These are phyloP conservation scores for Sander vitreus DNA, from an alignment of 2,113 vertebrate genomes.

Conservation along the genomic window DNA sequence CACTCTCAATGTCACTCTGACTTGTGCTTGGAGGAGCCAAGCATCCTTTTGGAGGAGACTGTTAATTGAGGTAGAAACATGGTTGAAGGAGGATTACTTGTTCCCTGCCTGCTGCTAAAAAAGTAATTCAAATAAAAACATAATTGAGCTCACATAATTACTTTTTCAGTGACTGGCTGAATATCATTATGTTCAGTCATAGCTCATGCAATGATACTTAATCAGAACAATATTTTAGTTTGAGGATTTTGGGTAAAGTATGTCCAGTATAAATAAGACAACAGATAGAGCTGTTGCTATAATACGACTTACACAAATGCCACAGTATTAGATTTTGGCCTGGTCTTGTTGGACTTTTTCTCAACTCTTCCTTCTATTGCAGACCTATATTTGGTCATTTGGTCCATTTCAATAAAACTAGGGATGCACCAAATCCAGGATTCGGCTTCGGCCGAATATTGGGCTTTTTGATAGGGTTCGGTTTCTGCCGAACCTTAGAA, in stretches of 20 bases:
- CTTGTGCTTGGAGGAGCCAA: constrained; percentile 66
- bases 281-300: neutral
- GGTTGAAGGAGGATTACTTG: constrained; percentile 74
- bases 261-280: constrained; percentile 14
- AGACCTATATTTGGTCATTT: neutral
- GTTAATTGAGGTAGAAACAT: constrained; percentile 71
- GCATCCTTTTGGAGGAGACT: constrained; percentile 65
- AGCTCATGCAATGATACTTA: constrained; percentile 28
- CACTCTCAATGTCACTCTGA: constrained; percentile 77
- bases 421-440: no score
- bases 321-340: neutral
- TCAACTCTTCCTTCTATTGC: neutral
- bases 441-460: no score
- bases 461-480: no score
- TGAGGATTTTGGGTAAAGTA: constrained; percentile 24
- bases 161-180: constrained; percentile 44
- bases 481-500: no score
- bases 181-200: constrained; percentile 35
- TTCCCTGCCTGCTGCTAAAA: constrained; percentile 63
- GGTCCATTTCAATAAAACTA: neutral
- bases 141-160: constrained; percentile 63
- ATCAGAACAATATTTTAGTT: constrained; percentile 52
- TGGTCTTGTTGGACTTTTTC: neutral
- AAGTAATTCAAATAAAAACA: constrained; percentile 72
- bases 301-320: neutral